Conservation (phyloP, 2,113 vertebrate species). For the Cercopithecus mona region DNA sequence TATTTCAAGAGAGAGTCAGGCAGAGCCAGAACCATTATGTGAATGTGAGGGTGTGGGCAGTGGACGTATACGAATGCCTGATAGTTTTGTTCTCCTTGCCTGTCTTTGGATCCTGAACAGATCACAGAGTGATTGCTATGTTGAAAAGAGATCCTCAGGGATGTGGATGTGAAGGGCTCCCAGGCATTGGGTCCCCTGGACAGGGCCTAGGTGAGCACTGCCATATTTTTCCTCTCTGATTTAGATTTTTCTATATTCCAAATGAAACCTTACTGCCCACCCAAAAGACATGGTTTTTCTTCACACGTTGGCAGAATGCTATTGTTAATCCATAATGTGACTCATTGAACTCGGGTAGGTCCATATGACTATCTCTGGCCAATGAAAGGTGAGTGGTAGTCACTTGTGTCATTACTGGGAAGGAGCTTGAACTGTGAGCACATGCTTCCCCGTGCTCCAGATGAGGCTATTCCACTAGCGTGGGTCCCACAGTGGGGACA, state of each 20-base stretch:
- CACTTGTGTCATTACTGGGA: background rate
- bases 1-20: slow-evolving; percentile 43
- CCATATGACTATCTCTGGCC: background rate
- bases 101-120: background rate
- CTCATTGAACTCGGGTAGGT: background rate
- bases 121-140: background rate
- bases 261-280: background rate
- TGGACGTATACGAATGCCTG: background rate
- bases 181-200: background rate
- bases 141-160: background rate
- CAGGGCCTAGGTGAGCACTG: background rate
- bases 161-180: background rate
- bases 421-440: background rate
- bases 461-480: background rate
- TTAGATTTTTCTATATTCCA: background rate
- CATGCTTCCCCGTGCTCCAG: background rate
- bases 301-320: background rate
- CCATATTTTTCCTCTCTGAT: background rate
- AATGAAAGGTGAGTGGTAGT: background rate
- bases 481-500: too few species aligned
- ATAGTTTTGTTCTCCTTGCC: background rate
- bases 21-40: slow-evolving; percentile 32
- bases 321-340: background rate
- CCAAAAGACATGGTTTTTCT: background rate
- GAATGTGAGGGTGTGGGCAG: background rate